A percentile compares a stretch with the other conserved stretches of the same genome.
Evolutionary conservation across 2,797 vertebrate genomes (phyloP).

Genomic region (Thalassophryne amazonica): DNA sequence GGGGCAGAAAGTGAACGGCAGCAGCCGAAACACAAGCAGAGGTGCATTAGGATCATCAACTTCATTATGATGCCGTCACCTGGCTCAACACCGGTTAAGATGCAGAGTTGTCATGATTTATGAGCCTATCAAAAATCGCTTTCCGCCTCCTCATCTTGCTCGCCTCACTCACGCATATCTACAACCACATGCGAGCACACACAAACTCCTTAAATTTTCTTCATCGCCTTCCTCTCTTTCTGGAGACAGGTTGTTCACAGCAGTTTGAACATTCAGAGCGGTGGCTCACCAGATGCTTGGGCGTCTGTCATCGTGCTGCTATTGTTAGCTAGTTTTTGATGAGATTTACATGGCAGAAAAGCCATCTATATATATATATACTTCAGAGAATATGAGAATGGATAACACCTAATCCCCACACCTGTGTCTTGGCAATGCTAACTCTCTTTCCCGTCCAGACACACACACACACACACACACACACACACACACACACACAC

Average conservation of each 20-base stretch:
- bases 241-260: slow-evolving; percentile 68
- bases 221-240: slow-evolving; percentile 39
- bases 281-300: slow-evolving; percentile 72
- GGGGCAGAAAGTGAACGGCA: slow-evolving; percentile 22
- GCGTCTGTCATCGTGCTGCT: slow-evolving; percentile 68
- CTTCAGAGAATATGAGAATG: slow-evolving; percentile 64
- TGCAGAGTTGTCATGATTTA: slow-evolving; percentile 62
- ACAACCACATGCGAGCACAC: neutral
- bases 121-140: slow-evolving; percentile 54
- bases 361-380: slow-evolving; percentile 75
- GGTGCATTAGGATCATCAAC: slow-evolving; percentile 44
- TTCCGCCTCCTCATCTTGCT: neutral
- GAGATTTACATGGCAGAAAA: slow-evolving; percentile 76
- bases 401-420: slow-evolving; percentile 71
- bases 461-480: slow-evolving; percentile 16
- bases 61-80: slow-evolving; percentile 49
- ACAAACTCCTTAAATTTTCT: slow-evolving; percentile 29
- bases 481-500: slow-evolving; percentile 27
- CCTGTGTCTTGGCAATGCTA: slow-evolving; percentile 61
- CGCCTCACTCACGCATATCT: slow-evolving; percentile 11
- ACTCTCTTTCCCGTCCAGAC: slow-evolving; percentile 49
- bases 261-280: slow-evolving; percentile 67
- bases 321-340: slow-evolving; percentile 79
- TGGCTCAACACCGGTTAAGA: slow-evolving; percentile 57
- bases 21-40: slow-evolving; percentile 23